Percentiles rank a stretch among this genome's conserved stretches.
Evolutionary conservation across 2,113 vertebrate species (phyloP).

Genomic region (Psephotus haematonotus): DNA sequence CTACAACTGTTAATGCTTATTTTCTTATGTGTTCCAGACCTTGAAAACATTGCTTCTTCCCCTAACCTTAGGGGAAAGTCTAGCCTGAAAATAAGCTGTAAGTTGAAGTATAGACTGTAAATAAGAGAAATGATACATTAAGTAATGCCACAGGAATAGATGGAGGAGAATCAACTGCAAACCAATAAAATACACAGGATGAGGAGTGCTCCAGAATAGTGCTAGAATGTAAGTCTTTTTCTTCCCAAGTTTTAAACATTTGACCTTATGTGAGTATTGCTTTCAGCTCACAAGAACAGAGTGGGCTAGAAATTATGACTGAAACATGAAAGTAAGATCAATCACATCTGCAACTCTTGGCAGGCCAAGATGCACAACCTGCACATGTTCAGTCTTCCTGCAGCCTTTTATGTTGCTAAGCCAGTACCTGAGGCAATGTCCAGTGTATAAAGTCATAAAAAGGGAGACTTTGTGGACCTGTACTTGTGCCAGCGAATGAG

Average conservation of each 20-base stretch:
- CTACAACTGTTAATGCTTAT: neutral
- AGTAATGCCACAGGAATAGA: neutral
- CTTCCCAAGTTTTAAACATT: neutral
- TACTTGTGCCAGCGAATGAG: neutral
- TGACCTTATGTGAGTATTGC: neutral
- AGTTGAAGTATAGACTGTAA: neutral
- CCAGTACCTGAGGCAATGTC: neutral
- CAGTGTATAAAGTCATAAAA: slow-evolving; percentile 1
- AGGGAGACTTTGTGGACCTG: neutral
- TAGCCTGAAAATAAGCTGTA: neutral
- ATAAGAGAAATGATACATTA: neutral
- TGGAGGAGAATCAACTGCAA: neutral
- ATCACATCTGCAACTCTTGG: slow-evolving; percentile 24
- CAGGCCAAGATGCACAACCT: neutral
- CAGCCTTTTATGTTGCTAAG: neutral
- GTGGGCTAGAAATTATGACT: neutral
- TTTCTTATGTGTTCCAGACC: neutral
- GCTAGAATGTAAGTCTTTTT: neutral
- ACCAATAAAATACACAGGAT: neutral
- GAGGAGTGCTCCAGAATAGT: neutral
- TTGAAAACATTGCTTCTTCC: neutral
- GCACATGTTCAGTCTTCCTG: neutral
- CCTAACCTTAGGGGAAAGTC: neutral
- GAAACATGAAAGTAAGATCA: neutral
- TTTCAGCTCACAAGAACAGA: neutral